Evolutionary conservation across 2,888 invertebrate genomes (phyloP).

Genomic region (Aleiodes testaceus): DNA sequence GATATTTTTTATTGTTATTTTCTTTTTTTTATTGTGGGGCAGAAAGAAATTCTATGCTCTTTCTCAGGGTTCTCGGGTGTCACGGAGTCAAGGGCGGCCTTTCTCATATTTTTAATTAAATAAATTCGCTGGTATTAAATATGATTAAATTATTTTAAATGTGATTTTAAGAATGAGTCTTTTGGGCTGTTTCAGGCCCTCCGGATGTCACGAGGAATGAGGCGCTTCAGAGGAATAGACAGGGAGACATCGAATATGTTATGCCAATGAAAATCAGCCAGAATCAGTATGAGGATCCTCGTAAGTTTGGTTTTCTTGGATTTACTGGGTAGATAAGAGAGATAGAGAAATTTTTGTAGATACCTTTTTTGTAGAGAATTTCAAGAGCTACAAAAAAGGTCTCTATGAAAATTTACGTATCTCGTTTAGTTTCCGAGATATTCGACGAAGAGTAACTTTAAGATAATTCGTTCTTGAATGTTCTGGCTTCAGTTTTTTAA

Average conservation of each 20-base stretch:
- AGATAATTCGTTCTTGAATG: too few species aligned
- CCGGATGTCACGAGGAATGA: constrained; percentile 44
- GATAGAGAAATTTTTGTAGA: too few species aligned
- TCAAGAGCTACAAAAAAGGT: too few species aligned
- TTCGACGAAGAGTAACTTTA: too few species aligned
- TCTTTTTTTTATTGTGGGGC: neutral
- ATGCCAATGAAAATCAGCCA: constrained; percentile 77
- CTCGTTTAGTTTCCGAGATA: too few species aligned
- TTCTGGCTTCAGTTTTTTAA: too few species aligned
- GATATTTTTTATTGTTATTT: neutral
- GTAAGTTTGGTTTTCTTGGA: constrained; percentile 58
- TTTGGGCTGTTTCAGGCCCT: constrained; percentile 9
- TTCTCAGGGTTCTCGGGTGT: constrained; percentile 42
- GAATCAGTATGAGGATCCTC: constrained; percentile 73
- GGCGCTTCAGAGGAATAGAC: constrained; percentile 47
- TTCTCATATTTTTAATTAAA: neutral
- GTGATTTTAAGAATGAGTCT: neutral
- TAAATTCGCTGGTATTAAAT: neutral
- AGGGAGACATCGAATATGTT: constrained; percentile 74
- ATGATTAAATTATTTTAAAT: too few species aligned
- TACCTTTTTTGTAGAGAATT: too few species aligned
- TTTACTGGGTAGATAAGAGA: neutral
- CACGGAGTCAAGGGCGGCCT: neutral
- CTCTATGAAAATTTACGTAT: too few species aligned
- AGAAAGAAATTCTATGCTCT: constrained; percentile 11